phyloP scores from a whole-genome alignment of 1,140 invertebrate species.

The Macrosteles quadrilineatus region DNA sequence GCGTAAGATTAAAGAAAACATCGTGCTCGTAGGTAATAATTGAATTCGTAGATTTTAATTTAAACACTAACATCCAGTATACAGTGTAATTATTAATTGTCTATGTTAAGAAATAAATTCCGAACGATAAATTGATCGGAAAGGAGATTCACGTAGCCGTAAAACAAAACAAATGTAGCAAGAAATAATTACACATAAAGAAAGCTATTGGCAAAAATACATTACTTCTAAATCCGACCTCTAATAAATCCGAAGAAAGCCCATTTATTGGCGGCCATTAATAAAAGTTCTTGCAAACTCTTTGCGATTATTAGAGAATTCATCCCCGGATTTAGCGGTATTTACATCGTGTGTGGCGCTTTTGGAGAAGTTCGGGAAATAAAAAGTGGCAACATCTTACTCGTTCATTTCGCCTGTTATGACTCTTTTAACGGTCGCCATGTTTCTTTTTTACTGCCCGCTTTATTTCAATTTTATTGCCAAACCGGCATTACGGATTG shows the following conservation, averaged over 20 bases:
- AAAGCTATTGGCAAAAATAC: constrained; percentile 16
- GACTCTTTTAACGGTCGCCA: constrained; percentile 25
- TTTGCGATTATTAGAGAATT: constrained; percentile 13
- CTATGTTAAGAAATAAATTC: no score
- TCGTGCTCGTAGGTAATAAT: no score
- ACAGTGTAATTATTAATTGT: no score
- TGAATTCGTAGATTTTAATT: no score
- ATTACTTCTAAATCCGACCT: constrained; percentile 24
- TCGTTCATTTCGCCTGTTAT: constrained; percentile 21
- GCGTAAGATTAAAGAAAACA: no score
- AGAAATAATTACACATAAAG: constrained; percentile 26
- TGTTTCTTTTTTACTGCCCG: constrained; percentile 24
- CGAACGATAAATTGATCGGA: no score
- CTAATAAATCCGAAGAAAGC: constrained; percentile 11
- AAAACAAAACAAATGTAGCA: constrained; percentile 24
- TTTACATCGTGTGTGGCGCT: constrained; percentile 25
- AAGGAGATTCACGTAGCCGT: background rate
- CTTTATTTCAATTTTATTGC: constrained; percentile 27
- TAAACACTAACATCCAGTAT: no score
- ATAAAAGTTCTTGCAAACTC: constrained; percentile 24
- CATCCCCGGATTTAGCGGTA: constrained; percentile 12
- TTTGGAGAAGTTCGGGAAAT: constrained; percentile 15
- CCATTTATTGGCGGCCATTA: constrained; percentile 19
- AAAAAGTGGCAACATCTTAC: constrained; percentile 25
- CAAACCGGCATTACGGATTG: constrained; percentile 21